A percentile compares a stretch with the other conserved stretches of the same genome.
Evolutionary conservation across 2,888 invertebrate genomes (phyloP).

Genomic region (Aphidius colemani): DNA sequence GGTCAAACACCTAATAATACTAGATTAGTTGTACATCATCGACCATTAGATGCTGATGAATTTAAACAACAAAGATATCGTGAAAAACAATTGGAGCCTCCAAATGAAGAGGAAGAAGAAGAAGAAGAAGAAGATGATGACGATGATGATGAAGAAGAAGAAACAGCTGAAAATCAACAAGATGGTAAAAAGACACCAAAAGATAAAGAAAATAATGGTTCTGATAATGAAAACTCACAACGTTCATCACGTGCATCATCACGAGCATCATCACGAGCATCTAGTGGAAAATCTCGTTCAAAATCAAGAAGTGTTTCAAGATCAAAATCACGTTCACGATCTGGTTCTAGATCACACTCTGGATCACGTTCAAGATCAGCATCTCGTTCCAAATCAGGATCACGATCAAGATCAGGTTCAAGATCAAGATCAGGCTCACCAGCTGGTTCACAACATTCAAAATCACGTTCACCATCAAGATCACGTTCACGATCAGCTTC

Average conservation of each 20-base stretch:
- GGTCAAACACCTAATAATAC: conserved; percentile 76
- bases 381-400: conserved; percentile 43
- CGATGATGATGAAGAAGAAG: conserved; percentile 17
- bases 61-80: conserved; percentile 84
- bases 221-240: conserved; percentile 59
- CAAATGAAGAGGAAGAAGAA: conserved; percentile 71
- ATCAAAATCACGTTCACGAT: conserved; percentile 44
- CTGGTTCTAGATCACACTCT: conserved; percentile 44
- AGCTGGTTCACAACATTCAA: conserved; percentile 34
- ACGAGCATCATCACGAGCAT: conserved; percentile 53
- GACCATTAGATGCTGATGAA: conserved; percentile 83
- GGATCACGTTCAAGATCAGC: conserved; percentile 44
- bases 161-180: conserved; percentile 38
- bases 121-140: conserved; percentile 68
- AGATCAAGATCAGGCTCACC: conserved; percentile 43
- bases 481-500: conserved; percentile 36
- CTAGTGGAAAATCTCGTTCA: conserved; percentile 44
- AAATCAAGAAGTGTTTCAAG: conserved; percentile 48
- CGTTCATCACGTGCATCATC: conserved; percentile 56
- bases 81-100: conserved; percentile 87
- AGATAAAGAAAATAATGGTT: conserved; percentile 46
- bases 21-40: conserved; percentile 85
- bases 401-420: conserved; percentile 44
- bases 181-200: conserved; percentile 44
- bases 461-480: conserved; percentile 39